Percentiles rank a stretch among this genome's conserved stretches.
Conservation (phyloP, 2,113 vertebrate species). For the Saguinus imperator region DNA sequence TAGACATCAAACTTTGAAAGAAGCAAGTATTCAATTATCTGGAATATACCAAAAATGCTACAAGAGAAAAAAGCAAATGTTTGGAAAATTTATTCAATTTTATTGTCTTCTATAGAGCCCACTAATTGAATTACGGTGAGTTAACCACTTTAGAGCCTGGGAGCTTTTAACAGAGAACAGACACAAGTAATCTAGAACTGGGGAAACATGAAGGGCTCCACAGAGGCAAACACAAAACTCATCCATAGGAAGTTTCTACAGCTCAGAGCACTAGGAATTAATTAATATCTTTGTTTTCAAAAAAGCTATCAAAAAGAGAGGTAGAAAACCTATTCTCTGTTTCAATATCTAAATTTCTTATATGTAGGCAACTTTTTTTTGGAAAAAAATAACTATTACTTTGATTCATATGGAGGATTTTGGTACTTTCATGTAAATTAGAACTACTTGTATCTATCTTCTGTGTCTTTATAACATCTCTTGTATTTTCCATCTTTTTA, state of each 20-base stretch:
- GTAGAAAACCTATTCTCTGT: background rate
- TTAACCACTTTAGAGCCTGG: background rate
- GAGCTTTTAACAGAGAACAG: background rate
- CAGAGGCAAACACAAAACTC: background rate
- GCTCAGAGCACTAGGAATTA: background rate
- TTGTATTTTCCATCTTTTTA: background rate
- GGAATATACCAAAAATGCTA: background rate
- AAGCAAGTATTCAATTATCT: background rate
- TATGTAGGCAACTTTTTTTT: background rate
- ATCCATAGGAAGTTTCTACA: background rate
- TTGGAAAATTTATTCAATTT: background rate
- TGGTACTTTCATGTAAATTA: background rate
- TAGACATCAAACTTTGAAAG: background rate
- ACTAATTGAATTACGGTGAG: background rate
- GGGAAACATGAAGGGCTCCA: background rate
- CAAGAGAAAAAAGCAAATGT: background rate
- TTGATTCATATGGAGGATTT: background rate
- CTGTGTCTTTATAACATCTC: background rate
- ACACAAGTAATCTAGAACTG: background rate
- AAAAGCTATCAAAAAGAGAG: slow-evolving; percentile 17
- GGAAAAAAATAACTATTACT: background rate
- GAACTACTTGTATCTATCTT: background rate
- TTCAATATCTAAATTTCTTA: slow-evolving; percentile 33
- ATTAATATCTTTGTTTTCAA: background rate
- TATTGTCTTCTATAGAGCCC: background rate